phyloP scores from a whole-genome alignment of 2,113 vertebrate species.

The Dipodomys ordii region DNA sequence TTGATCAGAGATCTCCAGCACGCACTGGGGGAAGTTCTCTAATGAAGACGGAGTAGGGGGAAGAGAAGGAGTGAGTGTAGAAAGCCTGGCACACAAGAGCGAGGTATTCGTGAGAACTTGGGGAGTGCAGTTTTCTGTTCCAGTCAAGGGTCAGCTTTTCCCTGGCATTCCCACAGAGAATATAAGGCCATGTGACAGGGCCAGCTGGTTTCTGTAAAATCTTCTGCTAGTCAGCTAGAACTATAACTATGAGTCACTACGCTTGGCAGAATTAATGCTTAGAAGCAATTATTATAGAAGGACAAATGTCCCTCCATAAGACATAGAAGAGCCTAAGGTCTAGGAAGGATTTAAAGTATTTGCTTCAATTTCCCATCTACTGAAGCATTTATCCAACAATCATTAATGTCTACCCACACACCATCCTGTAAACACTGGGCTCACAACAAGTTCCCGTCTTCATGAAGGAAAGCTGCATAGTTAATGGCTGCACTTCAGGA shows the following conservation, averaged over 20 bases:
- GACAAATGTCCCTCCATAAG: neutral
- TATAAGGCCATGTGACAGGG: neutral
- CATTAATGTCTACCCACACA: neutral
- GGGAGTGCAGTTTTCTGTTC: neutral
- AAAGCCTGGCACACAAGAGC: neutral
- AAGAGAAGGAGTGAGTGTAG: neutral
- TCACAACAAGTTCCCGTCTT: neutral
- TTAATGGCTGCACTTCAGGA: neutral
- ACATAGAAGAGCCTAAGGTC: neutral
- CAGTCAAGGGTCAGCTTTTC: neutral
- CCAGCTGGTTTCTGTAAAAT: conserved; percentile 19
- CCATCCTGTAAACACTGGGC: neutral
- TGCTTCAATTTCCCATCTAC: neutral
- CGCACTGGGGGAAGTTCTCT: conserved; percentile 93
- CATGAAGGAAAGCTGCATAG: neutral
- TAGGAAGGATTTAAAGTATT: neutral
- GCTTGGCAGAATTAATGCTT: conserved; percentile 30
- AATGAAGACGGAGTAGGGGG: neutral
- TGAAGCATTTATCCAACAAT: neutral
- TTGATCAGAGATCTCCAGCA: conserved; percentile 92
- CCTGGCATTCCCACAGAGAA: neutral
- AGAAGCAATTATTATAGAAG: conserved; percentile 18
- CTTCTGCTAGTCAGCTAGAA: neutral
- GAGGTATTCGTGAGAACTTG: neutral
- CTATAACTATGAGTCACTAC: neutral